Conservation (phyloP, 2,888 invertebrate species). For the Nomada fucata region DNA sequence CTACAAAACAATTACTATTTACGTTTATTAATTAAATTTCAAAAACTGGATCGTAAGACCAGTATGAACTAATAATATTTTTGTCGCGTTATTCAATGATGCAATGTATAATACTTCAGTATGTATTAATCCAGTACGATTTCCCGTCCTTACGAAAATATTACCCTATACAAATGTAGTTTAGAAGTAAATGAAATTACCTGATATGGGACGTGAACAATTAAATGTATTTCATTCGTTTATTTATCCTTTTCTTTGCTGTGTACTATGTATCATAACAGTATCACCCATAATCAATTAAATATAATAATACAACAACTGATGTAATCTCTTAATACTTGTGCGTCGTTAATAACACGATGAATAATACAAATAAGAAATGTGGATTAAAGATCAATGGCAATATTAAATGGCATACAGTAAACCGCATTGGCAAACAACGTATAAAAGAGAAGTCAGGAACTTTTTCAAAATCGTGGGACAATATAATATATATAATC, state of each 20-base stretch:
- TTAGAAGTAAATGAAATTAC: background rate
- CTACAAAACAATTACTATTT: background rate
- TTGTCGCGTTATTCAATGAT: background rate
- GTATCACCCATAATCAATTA: background rate
- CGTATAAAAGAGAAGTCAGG: constrained; percentile 17
- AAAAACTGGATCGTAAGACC: background rate
- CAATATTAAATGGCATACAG: background rate
- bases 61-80: too few species aligned
- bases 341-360: background rate
- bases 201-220: background rate
- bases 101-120: background rate
- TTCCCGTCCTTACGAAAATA: background rate
- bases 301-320: background rate
- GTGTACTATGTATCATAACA: background rate
- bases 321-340: constrained; percentile 1
- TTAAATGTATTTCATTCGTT: background rate
- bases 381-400: constrained; percentile 3
- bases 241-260: constrained; percentile 14
- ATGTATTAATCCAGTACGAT: background rate
- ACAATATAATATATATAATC: constrained; percentile 6
- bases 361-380: background rate
- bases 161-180: background rate
- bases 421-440: constrained; percentile 1
- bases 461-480: constrained; percentile 11
- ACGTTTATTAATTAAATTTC: background rate